phyloP scores from a whole-genome alignment of 2,888 invertebrate species.

The Pseudanteris insignis region DNA sequence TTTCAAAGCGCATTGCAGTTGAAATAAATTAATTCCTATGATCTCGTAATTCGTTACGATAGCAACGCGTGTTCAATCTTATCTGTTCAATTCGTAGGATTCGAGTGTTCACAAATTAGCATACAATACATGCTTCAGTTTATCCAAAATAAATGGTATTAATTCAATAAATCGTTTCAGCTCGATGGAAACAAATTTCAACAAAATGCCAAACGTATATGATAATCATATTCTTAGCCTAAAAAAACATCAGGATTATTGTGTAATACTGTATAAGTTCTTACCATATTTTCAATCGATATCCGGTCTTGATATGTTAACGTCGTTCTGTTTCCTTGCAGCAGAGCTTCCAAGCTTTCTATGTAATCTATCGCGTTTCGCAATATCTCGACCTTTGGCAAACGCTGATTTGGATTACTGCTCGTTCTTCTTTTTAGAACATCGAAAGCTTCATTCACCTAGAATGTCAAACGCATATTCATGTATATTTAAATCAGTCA shows the following conservation, averaged over 20 bases:
- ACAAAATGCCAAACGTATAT: neutral
- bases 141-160: too few relatives aligned
- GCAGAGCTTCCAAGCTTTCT: constrained; percentile 85
- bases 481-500: constrained; percentile 2
- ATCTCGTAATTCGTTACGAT: too few relatives aligned
- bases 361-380: constrained; percentile 98
- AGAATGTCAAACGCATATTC: constrained; percentile 60
- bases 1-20: too few relatives aligned
- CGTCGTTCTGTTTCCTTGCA: constrained; percentile 72
- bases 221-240: too few relatives aligned
- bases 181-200: neutral
- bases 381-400: constrained; percentile 97
- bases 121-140: neutral
- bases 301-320: constrained; percentile 47
- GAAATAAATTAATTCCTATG: too few relatives aligned
- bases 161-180: too few relatives aligned
- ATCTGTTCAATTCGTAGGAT: too few relatives aligned
- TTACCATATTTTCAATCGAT: constrained; percentile 47
- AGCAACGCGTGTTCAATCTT: too few relatives aligned
- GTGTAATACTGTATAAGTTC: constrained; percentile 21
- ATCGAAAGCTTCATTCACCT: constrained; percentile 99
- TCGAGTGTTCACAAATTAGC: too few relatives aligned
- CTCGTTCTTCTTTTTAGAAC: constrained; percentile 91
- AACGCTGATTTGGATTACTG: constrained; percentile 92
- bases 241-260: too few relatives aligned